These are phyloP conservation scores for Cladorhizidae sp. DNA, from an alignment of 37 sponge, comb jelly and placozoan genomes.

Conservation along the genomic window DNA sequence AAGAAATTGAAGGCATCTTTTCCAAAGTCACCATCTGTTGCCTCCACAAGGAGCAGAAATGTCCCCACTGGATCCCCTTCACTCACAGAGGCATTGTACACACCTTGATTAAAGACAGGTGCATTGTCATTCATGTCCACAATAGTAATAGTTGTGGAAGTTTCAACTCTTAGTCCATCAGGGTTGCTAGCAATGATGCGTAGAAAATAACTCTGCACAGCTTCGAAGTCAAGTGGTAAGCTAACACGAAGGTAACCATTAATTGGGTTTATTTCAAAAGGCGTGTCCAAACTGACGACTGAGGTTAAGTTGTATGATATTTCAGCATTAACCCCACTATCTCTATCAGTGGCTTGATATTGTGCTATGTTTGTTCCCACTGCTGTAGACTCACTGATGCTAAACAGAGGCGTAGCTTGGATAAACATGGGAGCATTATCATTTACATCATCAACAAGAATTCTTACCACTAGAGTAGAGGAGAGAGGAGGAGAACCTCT, in stretches of 20 bases:
- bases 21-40: constrained; percentile 59
- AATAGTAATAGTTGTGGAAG: background rate
- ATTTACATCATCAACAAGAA: constrained; percentile 62
- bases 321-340: constrained; percentile 62
- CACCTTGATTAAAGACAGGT: constrained; percentile 32
- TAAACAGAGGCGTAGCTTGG: background rate
- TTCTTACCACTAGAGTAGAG: background rate
- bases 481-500: constrained; percentile 29
- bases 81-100: constrained; percentile 10
- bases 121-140: constrained; percentile 69
- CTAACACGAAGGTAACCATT: constrained; percentile 14
- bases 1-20: constrained; percentile 43
- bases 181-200: constrained; percentile 56
- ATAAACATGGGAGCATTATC: constrained; percentile 70
- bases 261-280: constrained; percentile 8
- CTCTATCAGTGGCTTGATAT: constrained; percentile 54
- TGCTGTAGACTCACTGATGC: constrained; percentile 24
- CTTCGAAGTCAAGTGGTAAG: constrained; percentile 52
- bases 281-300: background rate
- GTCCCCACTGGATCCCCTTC: constrained; percentile 22
- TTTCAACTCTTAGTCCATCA: constrained; percentile 6
- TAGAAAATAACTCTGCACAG: constrained; percentile 8
- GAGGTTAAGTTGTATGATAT: constrained; percentile 51
- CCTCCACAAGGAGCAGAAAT: constrained; percentile 15
- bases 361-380: constrained; percentile 15